Base-by-base conservation (phyloP, 2,113 vertebrate genomes). In the Poeciliopsis turrubarensis region DNA sequence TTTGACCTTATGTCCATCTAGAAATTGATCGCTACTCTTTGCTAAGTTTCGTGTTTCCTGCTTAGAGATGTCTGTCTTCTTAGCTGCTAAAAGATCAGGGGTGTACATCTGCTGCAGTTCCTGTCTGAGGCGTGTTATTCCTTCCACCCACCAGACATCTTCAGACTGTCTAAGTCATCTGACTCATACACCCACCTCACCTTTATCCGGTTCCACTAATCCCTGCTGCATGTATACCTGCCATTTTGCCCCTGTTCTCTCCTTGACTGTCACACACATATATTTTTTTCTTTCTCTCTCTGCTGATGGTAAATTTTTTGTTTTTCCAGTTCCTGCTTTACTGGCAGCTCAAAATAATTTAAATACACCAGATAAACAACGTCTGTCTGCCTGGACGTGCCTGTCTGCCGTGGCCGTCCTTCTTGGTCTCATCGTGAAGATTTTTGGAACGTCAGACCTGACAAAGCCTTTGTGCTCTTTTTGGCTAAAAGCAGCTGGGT, bases 111-210 rank as follows among this genome's bases (percentile, higher is more conserved):
- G 69, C 61, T 39, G n/a, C 65, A 15, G 22, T 68, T 79, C 57
- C n/a, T 68, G 17, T 68, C n/a, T 60, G 70, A 54, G 27, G 37
- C 32, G 4, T 73, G 32, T 54, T 63, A 70, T 32, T 39, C 47
- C 61, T 62, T 65, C 61, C 63, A 68, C 69, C 63, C 70, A 78
- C 51, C 1, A 26, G 34, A 66, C 44, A 22, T 62, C 37, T 39
- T 65, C 63, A 19, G 31, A 37, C 37, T 63, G 14, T 39, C 57
- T 61, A 17, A 30, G 31, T 72, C 26, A 37, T 63, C 63, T 72
- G 76, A 72, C 76, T 71, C 75, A 41, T 34, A 60, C 32, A 65
- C 76, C 39, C 51, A 29, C 47, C 1, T 54, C 41, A 62, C 32
- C 26, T 57, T 69, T 57, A 47, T 51, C 41, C 41, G 17, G 14